These are phyloP conservation scores for Nomada lathburiana DNA, from an alignment of 2,888 invertebrate genomes.

Conservation along the genomic window DNA sequence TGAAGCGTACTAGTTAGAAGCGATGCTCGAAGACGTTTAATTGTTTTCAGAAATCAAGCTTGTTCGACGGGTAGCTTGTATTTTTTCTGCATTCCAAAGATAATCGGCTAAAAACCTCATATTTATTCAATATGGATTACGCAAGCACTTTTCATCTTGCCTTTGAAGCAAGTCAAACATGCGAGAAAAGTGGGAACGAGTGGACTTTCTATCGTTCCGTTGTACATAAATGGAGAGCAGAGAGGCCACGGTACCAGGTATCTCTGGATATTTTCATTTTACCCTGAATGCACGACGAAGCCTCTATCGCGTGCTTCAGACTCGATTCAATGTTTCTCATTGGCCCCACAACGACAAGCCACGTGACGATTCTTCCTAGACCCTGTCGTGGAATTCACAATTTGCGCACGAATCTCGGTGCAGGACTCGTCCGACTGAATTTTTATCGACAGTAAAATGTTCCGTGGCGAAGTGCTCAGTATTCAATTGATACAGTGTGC, in stretches of 20 bases:
- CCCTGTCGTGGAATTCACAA: slow-evolving; percentile 45
- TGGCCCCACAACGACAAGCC: slow-evolving; percentile 7
- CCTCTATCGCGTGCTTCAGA: slow-evolving; percentile 14
- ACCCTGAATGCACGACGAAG: not conserved
- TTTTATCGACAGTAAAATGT: slow-evolving; percentile 7
- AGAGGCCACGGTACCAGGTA: not conserved
- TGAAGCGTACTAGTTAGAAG: not conserved
- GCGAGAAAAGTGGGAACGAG: not conserved
- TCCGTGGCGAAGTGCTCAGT: too few relatives aligned
- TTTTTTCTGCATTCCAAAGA: not conserved
- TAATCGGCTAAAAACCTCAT: too few relatives aligned
- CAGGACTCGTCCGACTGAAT: slow-evolving; percentile 29
- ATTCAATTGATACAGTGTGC: too few relatives aligned
- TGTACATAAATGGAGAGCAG: not conserved
- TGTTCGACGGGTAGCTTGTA: not conserved
- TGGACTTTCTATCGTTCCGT: not conserved
- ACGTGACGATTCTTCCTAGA: not conserved
- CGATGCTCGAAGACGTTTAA: not conserved
- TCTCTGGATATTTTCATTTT: slow-evolving; percentile 27
- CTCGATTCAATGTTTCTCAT: slow-evolving; percentile 26
- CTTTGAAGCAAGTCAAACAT: not conserved
- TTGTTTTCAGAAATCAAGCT: too few relatives aligned
- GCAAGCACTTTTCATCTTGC: not conserved
- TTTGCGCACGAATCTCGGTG: slow-evolving; percentile 2
- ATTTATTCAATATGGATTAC: too few relatives aligned